A percentile compares a stretch with the other conserved stretches of the same genome.
phyloP scores from a whole-genome alignment of 2,113 vertebrate genomes.

The Chiloscyllium plagiosum region DNA sequence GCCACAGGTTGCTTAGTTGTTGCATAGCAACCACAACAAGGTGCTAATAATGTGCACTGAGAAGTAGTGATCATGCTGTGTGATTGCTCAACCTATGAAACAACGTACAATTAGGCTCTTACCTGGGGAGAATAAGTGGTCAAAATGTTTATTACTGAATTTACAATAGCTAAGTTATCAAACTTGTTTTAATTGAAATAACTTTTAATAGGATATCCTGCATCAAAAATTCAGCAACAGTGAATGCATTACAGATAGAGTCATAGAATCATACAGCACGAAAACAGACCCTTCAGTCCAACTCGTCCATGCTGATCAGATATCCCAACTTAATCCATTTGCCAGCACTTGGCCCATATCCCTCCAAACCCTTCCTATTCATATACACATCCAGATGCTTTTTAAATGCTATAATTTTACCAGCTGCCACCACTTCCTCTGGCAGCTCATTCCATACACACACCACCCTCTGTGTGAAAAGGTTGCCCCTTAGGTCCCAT shows the following conservation, averaged over 20 bases:
- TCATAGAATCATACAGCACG: too few species aligned
- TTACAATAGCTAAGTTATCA: not conserved
- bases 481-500: too few species aligned
- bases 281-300: too few species aligned
- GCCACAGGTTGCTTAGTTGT: not conserved
- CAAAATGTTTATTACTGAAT: conserved; percentile 18
- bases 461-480: too few species aligned
- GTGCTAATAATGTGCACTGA: conserved; percentile 27
- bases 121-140: not conserved
- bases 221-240: not conserved
- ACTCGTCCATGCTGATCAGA: too few species aligned
- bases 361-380: too few species aligned
- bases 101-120: not conserved
- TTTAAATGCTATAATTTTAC: too few species aligned
- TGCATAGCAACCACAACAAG: conserved; percentile 30
- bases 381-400: too few species aligned
- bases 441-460: too few species aligned
- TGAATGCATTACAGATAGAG: not conserved
- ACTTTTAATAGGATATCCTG: not conserved
- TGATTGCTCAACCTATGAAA: not conserved
- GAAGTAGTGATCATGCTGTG: not conserved
- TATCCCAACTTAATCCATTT: too few species aligned
- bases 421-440: too few species aligned
- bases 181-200: not conserved
- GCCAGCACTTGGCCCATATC: too few species aligned